Base-by-base conservation (phyloP, 1,140 invertebrate species). In the Euglossa dilemma region DNA sequence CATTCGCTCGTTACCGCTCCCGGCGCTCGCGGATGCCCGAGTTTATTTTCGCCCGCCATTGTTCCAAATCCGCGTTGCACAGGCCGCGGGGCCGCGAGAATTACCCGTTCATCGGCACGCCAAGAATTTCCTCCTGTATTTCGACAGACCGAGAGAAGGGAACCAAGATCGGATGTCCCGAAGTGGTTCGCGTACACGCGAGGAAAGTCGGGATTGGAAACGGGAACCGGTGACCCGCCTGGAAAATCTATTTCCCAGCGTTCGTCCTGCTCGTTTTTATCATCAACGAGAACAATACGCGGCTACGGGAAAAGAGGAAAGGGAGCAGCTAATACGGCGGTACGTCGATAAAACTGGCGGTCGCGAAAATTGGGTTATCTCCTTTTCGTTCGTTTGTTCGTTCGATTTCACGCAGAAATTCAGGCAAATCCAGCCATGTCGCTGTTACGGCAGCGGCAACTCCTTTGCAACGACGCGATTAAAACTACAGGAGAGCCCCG, bases 311-410 rank as follows among this genome's bases (percentile, higher is more conserved):
- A 28, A 23, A 14, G 18, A 18, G 67, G n/a, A 66, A 57, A 25
- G 16, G 14, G 28, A 5, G 20, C 20, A 54, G 72, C 8, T 77
- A 61, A 70, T 61, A 36, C 73, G 47, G 18, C 25, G 67, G 52
- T 69, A 25, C 77, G 64, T 78, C 69, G 84, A 83, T 83, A 83
- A 66, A 73, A 85, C 54, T 12, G n/a, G 43, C 57, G 63, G 16
- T 57, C 57, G 45, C 45, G 73, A 77, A 85, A 83, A 83, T 85
- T 85, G 80, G 84, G 69, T 85, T 85, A 78, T 85, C 69, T 64
- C 43, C 47, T 36, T 71, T 73, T 50, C 25, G 72, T 63, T 75
- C 63, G 45, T 69, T 78, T 16, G 28, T 64, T 71, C 73, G 25
- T n/a, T 47, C 14, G 18, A 77, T 81, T 81, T 80, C 75, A 43